Evolutionary conservation across 2,113 vertebrate species (phyloP).

Genomic region (Scatophagus argus): DNA sequence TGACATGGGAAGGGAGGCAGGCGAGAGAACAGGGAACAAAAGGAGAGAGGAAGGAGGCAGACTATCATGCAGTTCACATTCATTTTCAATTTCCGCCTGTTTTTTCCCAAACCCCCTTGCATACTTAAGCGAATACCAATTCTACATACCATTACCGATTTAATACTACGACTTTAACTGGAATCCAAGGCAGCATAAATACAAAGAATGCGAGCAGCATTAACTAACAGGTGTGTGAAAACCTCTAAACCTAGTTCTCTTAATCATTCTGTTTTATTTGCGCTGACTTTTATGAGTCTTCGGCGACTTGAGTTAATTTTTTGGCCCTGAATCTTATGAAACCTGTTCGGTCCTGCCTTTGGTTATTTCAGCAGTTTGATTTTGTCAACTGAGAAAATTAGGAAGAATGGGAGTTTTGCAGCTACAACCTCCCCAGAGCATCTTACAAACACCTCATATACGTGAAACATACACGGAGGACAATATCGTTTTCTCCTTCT

Average conservation of each 20-base stretch:
- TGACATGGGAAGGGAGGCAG: constrained; percentile 62
- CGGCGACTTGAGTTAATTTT: constrained; percentile 48
- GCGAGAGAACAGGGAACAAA: constrained; percentile 63
- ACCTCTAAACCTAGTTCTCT: constrained; percentile 44
- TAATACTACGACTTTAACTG: constrained; percentile 72
- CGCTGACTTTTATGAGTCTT: constrained; percentile 41
- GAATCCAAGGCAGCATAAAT: constrained; percentile 67
- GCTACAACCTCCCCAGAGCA: constrained; percentile 1
- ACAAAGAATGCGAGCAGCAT: constrained; percentile 50
- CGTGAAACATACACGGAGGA: constrained; percentile 48
- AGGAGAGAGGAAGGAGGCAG: constrained; percentile 64
- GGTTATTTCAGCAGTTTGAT: not conserved
- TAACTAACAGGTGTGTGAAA: constrained; percentile 63
- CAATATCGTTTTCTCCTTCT: constrained; percentile 22
- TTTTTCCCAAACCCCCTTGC: constrained; percentile 70
- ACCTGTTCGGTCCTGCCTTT: not conserved
- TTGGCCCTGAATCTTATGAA: constrained; percentile 30
- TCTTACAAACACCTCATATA: constrained; percentile 3
- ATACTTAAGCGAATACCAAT: constrained; percentile 72
- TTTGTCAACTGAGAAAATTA: constrained; percentile 37
- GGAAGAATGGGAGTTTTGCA: constrained; percentile 19
- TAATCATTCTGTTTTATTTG: constrained; percentile 42
- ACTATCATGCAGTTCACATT: constrained; percentile 80
- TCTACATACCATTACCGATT: constrained; percentile 76
- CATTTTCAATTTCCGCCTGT: constrained; percentile 79